Conservation (phyloP, 2,888 invertebrate genomes). For the Lochmaea crataegi region DNA sequence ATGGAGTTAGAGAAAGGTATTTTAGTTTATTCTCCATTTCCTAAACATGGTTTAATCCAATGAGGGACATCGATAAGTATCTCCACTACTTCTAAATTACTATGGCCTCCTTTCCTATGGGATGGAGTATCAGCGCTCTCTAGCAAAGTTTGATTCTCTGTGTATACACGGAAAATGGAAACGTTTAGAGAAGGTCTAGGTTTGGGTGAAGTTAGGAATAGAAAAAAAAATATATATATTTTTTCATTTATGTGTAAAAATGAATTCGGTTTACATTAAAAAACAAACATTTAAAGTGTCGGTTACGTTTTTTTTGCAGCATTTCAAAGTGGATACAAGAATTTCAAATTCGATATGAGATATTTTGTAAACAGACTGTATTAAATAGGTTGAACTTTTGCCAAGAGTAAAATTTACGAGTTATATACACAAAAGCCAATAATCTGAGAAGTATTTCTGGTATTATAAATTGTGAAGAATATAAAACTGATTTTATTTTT, state of each 20-base stretch:
- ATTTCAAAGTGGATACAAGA: conserved; percentile 9
- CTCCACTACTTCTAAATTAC: too few relatives aligned
- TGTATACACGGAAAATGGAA: too few relatives aligned
- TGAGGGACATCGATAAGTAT: too few relatives aligned
- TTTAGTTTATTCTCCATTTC: too few relatives aligned
- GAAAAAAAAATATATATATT: too few relatives aligned
- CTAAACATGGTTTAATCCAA: too few relatives aligned
- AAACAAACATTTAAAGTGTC: conserved; percentile 13
- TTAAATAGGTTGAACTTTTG: conserved; percentile 28
- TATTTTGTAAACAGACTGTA: conserved; percentile 25
- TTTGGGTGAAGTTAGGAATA: too few relatives aligned
- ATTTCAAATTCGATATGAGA: conserved; percentile 16
- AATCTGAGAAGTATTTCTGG: conserved; percentile 24
- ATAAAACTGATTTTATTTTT: conserved; percentile 17
- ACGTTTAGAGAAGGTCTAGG: too few relatives aligned
- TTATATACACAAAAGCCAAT: conserved; percentile 26
- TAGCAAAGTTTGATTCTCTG: too few relatives aligned
- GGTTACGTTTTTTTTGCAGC: background rate
- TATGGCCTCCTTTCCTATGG: too few relatives aligned
- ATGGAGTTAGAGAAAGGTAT: too few relatives aligned
- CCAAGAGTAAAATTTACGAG: conserved; percentile 28
- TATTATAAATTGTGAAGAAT: conserved; percentile 11
- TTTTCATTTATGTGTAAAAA: conserved; percentile 3
- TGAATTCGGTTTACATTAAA: conserved; percentile 35
- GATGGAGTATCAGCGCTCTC: too few relatives aligned